Conservation (phyloP, 1,140 invertebrate genomes). For the Anadara kagoshimensis region DNA sequence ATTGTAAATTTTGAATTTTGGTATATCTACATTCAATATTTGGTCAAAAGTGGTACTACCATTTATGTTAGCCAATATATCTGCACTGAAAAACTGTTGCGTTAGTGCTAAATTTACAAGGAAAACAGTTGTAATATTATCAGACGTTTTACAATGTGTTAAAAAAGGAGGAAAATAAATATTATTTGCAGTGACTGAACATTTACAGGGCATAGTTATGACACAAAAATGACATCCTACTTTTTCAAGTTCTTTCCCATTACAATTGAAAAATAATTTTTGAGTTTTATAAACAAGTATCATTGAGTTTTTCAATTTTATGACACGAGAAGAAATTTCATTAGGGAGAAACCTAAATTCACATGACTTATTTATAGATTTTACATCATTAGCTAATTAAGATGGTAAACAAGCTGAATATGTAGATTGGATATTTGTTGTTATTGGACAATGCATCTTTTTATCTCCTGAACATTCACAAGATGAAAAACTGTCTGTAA, state of each 20-base stretch:
- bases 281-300: conserved; percentile 19
- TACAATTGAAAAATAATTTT: conserved; percentile 19
- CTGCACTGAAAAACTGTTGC: conserved; percentile 28
- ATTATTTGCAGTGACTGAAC: conserved; percentile 19
- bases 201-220: conserved; percentile 17
- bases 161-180: conserved; percentile 25
- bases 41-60: conserved; percentile 13
- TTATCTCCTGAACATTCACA: conserved; percentile 13
- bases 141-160: conserved; percentile 17
- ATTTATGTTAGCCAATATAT: conserved; percentile 10
- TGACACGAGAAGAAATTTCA: conserved; percentile 1
- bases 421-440: conserved; percentile 1
- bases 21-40: conserved; percentile 7
- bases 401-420: neutral
- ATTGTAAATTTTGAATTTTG: conserved; percentile 29
- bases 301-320: conserved; percentile 10
- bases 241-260: conserved; percentile 12
- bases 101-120: conserved; percentile 31
- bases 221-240: conserved; percentile 33
- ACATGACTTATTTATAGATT: conserved; percentile 8
- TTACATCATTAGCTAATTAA: conserved; percentile 15
- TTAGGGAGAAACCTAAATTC: conserved; percentile 24
- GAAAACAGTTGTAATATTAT: conserved; percentile 11
- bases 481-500: too few species aligned
- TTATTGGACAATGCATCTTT: neutral